Evolutionary conservation across 2,888 invertebrate genomes (phyloP), one percentile per base, ranked within the genome.

Genomic region (Ypsolopha sequella): DNA sequence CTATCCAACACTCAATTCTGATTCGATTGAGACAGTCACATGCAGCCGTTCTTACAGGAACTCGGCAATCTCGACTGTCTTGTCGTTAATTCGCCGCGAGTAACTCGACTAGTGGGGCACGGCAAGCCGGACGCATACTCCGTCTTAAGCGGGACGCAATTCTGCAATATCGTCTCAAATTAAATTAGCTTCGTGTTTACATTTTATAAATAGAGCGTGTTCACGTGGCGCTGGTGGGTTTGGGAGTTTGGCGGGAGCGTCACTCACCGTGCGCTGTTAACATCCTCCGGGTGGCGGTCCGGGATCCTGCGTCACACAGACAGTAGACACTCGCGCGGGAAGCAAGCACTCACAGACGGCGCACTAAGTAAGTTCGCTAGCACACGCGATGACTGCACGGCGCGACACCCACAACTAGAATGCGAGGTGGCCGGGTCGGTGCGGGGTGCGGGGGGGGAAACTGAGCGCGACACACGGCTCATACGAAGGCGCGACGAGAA

Each of bases 181-280:
- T 70, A 65, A 79, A 82, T 85, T 80, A 80, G 78, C 73, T 69
- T 73, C 66, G 62, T 86, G 86, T 86, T 85, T 86, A 85, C 84
- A 78, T 82, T 78, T 80, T 78, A 81, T 80, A 79, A 80, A 80
- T 81, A 80, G 80, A 80, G 80, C 73, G 70, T 66, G 71, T 80
- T 86, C 86, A 85, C 85, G 84, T 86, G 85, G 84, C 76, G 61
- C 64, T 72, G 78, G 79, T 77, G 48, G 76, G 63, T 73, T 64
- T 62, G 68, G 66, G 62, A 66, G 67, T 66, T 68, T 67, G 59
- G 64, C 64, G n/a, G 39, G 38, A 8, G 61, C 63, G 65, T 68
- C 75, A 85, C 86, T 86, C 77, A 86, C 86, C 86, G 84, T 84
- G 79, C 72, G 82, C 86, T 86, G 85, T 81, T 82, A 85, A 85